Evolutionary conservation across 2,888 invertebrate species (phyloP).

Genomic region (Bombylius major): DNA sequence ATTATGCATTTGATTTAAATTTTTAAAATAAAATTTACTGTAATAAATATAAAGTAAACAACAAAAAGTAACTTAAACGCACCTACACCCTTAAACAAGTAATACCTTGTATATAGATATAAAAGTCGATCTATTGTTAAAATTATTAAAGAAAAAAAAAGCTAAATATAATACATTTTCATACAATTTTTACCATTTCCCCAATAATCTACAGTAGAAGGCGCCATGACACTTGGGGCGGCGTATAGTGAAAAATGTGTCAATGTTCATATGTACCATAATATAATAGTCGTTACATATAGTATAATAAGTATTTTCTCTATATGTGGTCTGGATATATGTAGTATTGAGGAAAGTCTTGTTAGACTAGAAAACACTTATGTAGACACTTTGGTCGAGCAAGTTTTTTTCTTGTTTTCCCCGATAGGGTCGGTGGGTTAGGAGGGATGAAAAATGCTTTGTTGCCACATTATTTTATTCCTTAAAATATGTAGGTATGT

Average conservation of each 20-base stretch:
- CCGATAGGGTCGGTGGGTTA: constrained; percentile 8
- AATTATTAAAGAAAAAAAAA: no score
- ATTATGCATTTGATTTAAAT: no score
- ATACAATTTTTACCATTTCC: background rate
- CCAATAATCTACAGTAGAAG: background rate
- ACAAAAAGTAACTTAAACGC: no score
- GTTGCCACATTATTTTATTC: constrained; percentile 7
- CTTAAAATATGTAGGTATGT: no score
- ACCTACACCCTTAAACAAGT: no score
- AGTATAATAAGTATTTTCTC: constrained; percentile 1
- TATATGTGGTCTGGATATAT: constrained; percentile 9
- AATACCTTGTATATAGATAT: no score
- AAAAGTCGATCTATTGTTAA: no score
- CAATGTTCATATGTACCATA: constrained; percentile 1
- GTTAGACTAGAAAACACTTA: constrained; percentile 13
- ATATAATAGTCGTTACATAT: background rate
- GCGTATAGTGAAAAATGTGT: constrained; percentile 1
- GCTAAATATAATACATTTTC: no score
- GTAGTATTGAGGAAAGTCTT: constrained; percentile 12
- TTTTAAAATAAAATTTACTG: no score
- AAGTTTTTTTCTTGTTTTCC: constrained; percentile 13
- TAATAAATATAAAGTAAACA: no score
- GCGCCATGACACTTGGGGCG: background rate
- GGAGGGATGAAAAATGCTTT: background rate
- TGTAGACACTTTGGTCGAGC: constrained; percentile 15